These are phyloP conservation scores for Gastrophysa polygoni DNA, from an alignment of 2,888 invertebrate species.

Conservation along the genomic window DNA sequence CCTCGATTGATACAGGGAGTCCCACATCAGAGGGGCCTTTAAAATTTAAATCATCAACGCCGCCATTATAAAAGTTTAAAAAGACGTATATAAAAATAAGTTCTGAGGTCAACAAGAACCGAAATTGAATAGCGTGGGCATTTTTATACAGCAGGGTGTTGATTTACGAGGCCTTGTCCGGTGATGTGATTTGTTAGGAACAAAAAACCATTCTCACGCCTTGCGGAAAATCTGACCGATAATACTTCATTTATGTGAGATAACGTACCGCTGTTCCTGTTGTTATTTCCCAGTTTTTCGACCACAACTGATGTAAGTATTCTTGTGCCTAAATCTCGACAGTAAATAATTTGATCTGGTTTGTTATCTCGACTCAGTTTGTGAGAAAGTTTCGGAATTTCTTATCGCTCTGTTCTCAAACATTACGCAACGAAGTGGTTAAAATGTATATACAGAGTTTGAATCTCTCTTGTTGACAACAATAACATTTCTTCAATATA, in stretches of 20 bases:
- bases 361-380: not conserved
- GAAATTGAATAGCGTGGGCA: not conserved
- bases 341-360: not conserved
- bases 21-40: too few relatives aligned
- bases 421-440: not conserved
- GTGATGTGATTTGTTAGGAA: not conserved
- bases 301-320: not conserved
- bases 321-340: not conserved
- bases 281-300: not conserved
- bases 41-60: too few relatives aligned
- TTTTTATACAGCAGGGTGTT: not conserved
- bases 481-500: not conserved
- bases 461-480: not conserved
- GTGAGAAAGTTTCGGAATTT: not conserved
- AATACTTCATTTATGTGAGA: not conserved
- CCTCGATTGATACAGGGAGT: too few relatives aligned
- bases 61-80: not conserved
- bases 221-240: too few relatives aligned
- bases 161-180: not conserved
- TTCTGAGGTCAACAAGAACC: not conserved
- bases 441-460: not conserved
- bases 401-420: not conserved
- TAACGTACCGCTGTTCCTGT: not conserved
- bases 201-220: not conserved
- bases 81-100: not conserved